Conservation (phyloP, 2,113 vertebrate species). For the Neomonachus schauinslandi region DNA sequence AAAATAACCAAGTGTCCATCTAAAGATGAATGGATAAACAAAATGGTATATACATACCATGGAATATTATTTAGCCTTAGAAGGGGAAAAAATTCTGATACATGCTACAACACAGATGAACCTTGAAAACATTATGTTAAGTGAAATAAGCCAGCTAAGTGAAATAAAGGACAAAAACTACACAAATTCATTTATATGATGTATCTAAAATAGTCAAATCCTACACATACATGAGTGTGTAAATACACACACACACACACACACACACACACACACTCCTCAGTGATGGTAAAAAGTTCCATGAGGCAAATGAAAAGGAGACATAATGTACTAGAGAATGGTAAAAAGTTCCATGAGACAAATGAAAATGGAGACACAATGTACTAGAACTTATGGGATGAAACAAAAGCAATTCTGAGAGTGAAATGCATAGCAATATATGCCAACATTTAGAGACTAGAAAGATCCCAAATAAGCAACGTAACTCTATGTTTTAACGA, state of each 20-base stretch:
- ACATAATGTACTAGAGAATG: not conserved
- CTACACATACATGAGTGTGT: no score
- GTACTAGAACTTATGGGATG: not conserved
- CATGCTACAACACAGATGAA: not conserved
- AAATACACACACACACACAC: no score
- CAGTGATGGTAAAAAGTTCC: no score
- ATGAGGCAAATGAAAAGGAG: no score
- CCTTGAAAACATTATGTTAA: not conserved
- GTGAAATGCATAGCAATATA: not conserved
- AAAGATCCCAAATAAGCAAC: not conserved
- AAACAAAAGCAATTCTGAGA: not conserved
- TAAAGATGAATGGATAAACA: not conserved
- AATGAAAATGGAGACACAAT: not conserved
- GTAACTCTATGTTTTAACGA: not conserved
- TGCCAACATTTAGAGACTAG: not conserved
- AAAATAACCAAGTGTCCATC: not conserved
- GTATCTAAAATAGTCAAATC: not conserved
- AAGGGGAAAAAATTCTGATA: constrained; percentile 34
- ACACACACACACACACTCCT: no score
- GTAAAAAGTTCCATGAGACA: not conserved
- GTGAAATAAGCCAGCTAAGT: not conserved
- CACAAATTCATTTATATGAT: not conserved
- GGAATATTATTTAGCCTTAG: not conserved
- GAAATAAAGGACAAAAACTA: not conserved
- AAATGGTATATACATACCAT: not conserved